These are phyloP conservation scores for Bombus breviceps DNA, from an alignment of 1,140 invertebrate species.

Conservation along the genomic window DNA sequence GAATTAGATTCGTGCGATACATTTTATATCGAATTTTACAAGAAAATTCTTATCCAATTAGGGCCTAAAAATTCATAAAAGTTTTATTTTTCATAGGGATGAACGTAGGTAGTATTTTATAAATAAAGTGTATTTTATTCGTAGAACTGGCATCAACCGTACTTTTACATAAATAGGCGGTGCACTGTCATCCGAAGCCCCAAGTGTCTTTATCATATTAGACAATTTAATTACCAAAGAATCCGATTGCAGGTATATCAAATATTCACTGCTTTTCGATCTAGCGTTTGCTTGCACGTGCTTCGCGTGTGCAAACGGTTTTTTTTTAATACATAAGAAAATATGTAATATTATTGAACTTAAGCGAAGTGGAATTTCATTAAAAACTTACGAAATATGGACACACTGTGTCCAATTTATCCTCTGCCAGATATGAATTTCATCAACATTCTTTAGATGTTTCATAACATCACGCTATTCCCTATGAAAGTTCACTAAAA, in stretches of 20 bases:
- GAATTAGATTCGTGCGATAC: not conserved
- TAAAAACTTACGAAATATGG: slow-evolving; percentile 3
- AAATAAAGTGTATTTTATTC: not conserved
- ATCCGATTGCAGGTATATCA: slow-evolving; percentile 16
- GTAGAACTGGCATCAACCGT: not conserved
- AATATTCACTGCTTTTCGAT: not conserved
- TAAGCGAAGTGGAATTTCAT: slow-evolving; percentile 21
- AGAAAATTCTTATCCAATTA: not conserved
- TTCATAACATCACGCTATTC: slow-evolving; percentile 10
- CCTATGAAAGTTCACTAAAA: not conserved
- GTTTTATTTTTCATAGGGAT: not conserved
- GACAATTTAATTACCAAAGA: slow-evolving; percentile 26
- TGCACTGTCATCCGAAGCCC: slow-evolving; percentile 5
- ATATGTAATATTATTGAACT: too few relatives aligned
- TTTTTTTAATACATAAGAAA: not conserved
- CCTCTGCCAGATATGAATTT: slow-evolving; percentile 4
- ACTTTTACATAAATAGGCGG: slow-evolving; percentile 16
- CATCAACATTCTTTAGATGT: slow-evolving; percentile 18
- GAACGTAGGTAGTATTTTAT: not conserved
- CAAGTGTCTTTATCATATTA: slow-evolving; percentile 19
- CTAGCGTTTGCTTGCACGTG: not conserved
- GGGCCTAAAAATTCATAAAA: too few relatives aligned
- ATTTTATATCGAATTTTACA: not conserved
- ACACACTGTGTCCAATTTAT: slow-evolving; percentile 1
- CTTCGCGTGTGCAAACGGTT: not conserved